A percentile compares a stretch with the other conserved stretches of the same genome.
Evolutionary conservation across 2,888 invertebrate species (phyloP).

Genomic region (Pollenia griseotomentosa): DNA sequence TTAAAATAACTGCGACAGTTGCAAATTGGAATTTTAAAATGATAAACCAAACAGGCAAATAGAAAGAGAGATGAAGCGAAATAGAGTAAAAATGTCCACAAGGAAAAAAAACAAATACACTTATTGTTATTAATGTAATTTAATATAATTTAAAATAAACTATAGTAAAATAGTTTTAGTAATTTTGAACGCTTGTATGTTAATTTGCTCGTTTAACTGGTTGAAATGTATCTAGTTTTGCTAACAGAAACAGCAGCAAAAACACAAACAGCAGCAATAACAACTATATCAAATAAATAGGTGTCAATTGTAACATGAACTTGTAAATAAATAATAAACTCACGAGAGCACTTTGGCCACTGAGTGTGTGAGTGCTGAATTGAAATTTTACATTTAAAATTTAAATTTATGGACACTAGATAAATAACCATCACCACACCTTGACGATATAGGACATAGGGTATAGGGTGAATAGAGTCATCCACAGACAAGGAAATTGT

Average conservation of each 20-base stretch:
- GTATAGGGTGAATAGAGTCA: slow-evolving; percentile 7
- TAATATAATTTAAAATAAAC: slow-evolving; percentile 32
- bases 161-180: not conserved
- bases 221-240: slow-evolving; percentile 2
- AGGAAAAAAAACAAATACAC: slow-evolving; percentile 22
- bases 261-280: slow-evolving; percentile 7
- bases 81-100: not conserved
- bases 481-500: not conserved
- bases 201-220: not conserved
- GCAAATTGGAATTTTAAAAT: slow-evolving; percentile 45
- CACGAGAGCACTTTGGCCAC: not conserved
- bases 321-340: slow-evolving; percentile 22
- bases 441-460: slow-evolving; percentile 1
- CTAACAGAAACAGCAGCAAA: not conserved
- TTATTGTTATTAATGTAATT: slow-evolving; percentile 37
- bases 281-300: slow-evolving; percentile 42
- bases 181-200: not conserved
- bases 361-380: not conserved
- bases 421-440: not conserved
- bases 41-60: slow-evolving; percentile 4
- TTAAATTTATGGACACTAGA: slow-evolving; percentile 6
- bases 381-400: slow-evolving; percentile 21
- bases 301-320: slow-evolving; percentile 66
- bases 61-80: not conserved
- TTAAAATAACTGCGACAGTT: slow-evolving; percentile 38